phyloP scores from a whole-genome alignment of 2,888 invertebrate species.

The Andrena fulva region DNA sequence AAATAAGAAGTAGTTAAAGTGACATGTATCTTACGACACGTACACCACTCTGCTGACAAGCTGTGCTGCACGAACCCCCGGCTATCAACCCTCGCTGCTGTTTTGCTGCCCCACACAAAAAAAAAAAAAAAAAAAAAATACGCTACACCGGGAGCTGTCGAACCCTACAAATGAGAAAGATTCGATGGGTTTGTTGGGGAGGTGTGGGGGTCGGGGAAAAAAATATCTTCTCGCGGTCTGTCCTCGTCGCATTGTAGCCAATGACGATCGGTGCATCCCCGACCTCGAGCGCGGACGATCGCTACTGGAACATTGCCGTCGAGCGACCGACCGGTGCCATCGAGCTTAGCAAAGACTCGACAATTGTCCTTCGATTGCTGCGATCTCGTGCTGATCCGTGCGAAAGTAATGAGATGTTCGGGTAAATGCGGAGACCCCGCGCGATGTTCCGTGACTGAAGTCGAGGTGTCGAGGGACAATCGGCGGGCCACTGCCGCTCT shows the following conservation, averaged over 20 bases:
- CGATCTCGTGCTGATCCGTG: not conserved
- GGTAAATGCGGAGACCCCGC: too few relatives aligned
- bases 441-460: not conserved
- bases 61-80: slow-evolving; percentile 85
- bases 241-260: slow-evolving; percentile 42
- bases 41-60: slow-evolving; percentile 85
- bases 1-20: slow-evolving; percentile 77
- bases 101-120: slow-evolving; percentile 83
- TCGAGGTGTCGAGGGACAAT: slow-evolving; percentile 17
- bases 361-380: slow-evolving; percentile 41
- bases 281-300: slow-evolving; percentile 25
- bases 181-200: slow-evolving; percentile 69
- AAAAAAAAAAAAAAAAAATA: slow-evolving; percentile 66
- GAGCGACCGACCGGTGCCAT: slow-evolving; percentile 26
- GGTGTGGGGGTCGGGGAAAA: slow-evolving; percentile 69
- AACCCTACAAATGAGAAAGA: slow-evolving; percentile 46
- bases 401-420: too few relatives aligned
- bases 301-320: slow-evolving; percentile 46
- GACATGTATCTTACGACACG: slow-evolving; percentile 79
- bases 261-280: slow-evolving; percentile 14
- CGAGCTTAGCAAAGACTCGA: slow-evolving; percentile 29
- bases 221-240: slow-evolving; percentile 43
- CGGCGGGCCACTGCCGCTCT: slow-evolving; percentile 4
- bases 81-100: slow-evolving; percentile 84
- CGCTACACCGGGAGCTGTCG: slow-evolving; percentile 79